Evolutionary conservation across 2,113 vertebrate species (phyloP).

Genomic region (Thunnus thynnus): DNA sequence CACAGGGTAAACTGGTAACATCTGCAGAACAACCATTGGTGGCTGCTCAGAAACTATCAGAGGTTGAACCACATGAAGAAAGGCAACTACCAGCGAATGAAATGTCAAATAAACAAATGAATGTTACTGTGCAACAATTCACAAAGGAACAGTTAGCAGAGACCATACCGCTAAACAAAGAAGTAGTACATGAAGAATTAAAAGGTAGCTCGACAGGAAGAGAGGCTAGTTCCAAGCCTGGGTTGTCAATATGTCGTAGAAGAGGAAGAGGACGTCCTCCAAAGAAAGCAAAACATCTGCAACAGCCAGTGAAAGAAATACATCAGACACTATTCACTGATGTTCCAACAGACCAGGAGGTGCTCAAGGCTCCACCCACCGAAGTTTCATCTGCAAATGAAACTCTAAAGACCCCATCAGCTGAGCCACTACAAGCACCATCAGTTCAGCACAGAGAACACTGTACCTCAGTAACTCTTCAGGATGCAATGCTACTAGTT

Average conservation of each 20-base stretch:
- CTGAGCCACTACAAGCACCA: neutral
- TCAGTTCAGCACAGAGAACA: conserved; percentile 11
- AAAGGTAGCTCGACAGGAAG: neutral
- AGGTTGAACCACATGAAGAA: conserved; percentile 4
- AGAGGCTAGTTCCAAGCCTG: neutral
- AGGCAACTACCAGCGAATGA: neutral
- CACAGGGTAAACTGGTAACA: neutral
- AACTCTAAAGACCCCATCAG: neutral
- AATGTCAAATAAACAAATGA: neutral
- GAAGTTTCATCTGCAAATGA: conserved; percentile 22
- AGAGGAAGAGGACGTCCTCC: conserved; percentile 40
- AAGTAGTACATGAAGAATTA: neutral
- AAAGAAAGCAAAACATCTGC: conserved; percentile 29
- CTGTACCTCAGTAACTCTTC: conserved; percentile 52
- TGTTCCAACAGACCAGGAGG: neutral
- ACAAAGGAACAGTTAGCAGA: neutral
- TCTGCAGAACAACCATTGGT: neutral
- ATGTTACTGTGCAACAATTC: neutral
- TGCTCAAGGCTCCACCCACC: neutral
- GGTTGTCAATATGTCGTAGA: neutral
- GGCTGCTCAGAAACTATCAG: neutral
- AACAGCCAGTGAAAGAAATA: neutral
- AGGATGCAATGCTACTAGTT: conserved; percentile 74
- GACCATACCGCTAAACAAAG: neutral
- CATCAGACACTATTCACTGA: neutral